phyloP scores from a whole-genome alignment of 2,113 vertebrate species.

The Pica pica region DNA sequence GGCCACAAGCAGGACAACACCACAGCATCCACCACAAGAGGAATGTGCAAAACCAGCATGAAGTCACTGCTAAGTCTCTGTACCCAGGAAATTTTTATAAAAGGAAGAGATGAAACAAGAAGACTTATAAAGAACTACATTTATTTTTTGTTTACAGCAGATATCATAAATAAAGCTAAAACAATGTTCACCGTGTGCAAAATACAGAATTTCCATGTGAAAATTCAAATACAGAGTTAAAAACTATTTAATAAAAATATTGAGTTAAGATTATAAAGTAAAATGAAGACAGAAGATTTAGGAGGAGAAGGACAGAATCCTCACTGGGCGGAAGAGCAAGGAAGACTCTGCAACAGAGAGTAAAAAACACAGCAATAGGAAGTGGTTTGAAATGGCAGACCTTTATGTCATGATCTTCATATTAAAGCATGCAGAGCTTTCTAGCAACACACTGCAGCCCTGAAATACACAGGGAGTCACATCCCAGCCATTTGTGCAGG shows the following conservation, averaged over 20 bases:
- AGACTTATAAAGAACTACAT: conserved; percentile 80
- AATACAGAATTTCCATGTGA: conserved; percentile 77
- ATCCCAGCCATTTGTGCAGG: neutral
- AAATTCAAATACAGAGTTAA: conserved; percentile 69
- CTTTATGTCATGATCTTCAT: neutral
- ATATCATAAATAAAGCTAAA: conserved; percentile 83
- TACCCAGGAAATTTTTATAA: conserved; percentile 38
- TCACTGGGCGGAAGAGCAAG: conserved; percentile 70
- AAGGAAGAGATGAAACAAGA: conserved; percentile 83
- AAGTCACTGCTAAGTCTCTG: neutral
- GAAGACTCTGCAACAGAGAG: conserved; percentile 89
- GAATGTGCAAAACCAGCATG: neutral
- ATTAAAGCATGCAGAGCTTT: conserved; percentile 33
- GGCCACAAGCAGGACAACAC: neutral
- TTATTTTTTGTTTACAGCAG: conserved; percentile 94
- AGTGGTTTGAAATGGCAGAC: conserved; percentile 48
- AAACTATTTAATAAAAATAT: conserved; percentile 58
- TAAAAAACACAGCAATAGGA: conserved; percentile 67
- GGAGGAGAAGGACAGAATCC: conserved; percentile 72
- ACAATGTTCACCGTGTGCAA: conserved; percentile 78
- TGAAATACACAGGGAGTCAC: neutral
- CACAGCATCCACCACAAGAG: conserved; percentile 23
- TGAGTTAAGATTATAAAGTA: conserved; percentile 45
- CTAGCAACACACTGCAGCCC: neutral
- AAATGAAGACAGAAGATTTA: conserved; percentile 46